phyloP scores from a whole-genome alignment of 92 coral and sea anemone species.

The Palythoa grandis region DNA sequence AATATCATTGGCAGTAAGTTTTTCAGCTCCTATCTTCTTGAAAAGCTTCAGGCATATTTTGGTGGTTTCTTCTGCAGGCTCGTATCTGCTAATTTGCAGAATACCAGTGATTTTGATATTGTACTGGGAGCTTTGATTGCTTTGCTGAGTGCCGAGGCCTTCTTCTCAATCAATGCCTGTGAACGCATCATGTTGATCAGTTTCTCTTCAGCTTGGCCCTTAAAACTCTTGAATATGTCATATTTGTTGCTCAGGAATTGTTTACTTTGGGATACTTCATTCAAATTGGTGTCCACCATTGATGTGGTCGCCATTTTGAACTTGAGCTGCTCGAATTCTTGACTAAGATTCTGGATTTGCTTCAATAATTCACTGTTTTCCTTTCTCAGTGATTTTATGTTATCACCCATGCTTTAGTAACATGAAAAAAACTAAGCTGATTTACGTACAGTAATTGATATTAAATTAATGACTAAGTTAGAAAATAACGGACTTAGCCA shows the following conservation, averaged over 20 bases:
- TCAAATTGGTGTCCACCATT: slow-evolving; percentile 29
- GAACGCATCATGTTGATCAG: slow-evolving; percentile 28
- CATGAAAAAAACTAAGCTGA: slow-evolving; percentile 22
- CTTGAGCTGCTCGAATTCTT: slow-evolving; percentile 22
- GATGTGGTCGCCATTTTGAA: slow-evolving; percentile 36
- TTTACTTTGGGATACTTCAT: slow-evolving; percentile 7
- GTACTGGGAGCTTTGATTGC: slow-evolving; percentile 21
- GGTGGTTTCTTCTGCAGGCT: slow-evolving; percentile 3
- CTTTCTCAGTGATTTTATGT: slow-evolving; percentile 44
- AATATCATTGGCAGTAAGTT: slow-evolving; percentile 2
- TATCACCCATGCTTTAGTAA: slow-evolving; percentile 21
- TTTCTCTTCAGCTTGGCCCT: too few relatives aligned
- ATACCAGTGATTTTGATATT: slow-evolving; percentile 20
- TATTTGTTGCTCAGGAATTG: slow-evolving; percentile 16
- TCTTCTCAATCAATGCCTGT: slow-evolving; percentile 38
- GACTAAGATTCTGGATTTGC: slow-evolving; percentile 10
- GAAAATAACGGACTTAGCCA: too few relatives aligned
- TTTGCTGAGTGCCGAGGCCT: slow-evolving; percentile 22
- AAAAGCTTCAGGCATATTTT: slow-evolving; percentile 18
- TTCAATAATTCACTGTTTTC: slow-evolving; percentile 19
- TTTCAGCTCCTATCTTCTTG: not conserved
- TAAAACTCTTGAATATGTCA: too few relatives aligned
- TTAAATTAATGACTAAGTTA: too few relatives aligned
- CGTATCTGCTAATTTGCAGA: not conserved
- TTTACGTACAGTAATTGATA: slow-evolving; percentile 24